Evolutionary conservation across 2,797 vertebrate genomes (phyloP).

Genomic region (Acanthis flammea): DNA sequence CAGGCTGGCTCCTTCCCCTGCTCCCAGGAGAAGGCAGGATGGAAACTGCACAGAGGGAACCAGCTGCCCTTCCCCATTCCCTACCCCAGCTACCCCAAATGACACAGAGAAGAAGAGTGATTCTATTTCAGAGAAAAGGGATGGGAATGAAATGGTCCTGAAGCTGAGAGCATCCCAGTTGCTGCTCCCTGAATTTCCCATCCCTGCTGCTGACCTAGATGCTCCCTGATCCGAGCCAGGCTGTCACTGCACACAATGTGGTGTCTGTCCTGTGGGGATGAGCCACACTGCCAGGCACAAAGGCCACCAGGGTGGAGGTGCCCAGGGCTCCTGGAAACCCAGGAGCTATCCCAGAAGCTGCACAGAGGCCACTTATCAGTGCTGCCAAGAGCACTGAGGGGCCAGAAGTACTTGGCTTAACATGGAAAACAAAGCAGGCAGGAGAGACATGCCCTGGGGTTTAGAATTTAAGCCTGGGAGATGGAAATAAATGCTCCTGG

Average conservation of each 20-base stretch:
- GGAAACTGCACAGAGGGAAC: neutral
- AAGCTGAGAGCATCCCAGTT: neutral
- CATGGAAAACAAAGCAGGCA: neutral
- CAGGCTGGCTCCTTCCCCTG: neutral
- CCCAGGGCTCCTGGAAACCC: neutral
- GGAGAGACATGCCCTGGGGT: neutral
- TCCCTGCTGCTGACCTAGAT: conserved; percentile 46
- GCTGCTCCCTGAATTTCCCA: neutral
- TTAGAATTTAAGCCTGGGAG: neutral
- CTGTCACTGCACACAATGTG: neutral
- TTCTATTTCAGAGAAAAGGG: neutral
- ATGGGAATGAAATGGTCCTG: neutral
- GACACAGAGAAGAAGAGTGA: neutral
- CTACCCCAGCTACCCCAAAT: neutral
- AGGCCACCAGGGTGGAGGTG: neutral
- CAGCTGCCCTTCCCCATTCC: neutral
- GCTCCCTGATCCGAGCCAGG: conserved; percentile 32
- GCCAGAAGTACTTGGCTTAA: neutral
- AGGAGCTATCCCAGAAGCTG: neutral
- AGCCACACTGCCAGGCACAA: neutral
- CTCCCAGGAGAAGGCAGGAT: neutral
- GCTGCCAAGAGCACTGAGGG: neutral
- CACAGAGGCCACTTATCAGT: neutral
- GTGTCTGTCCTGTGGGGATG: neutral
- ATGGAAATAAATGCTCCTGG: neutral